These are phyloP conservation scores for Dicranocentrus wangi DNA, from an alignment of 2,888 invertebrate species.

Conservation along the genomic window DNA sequence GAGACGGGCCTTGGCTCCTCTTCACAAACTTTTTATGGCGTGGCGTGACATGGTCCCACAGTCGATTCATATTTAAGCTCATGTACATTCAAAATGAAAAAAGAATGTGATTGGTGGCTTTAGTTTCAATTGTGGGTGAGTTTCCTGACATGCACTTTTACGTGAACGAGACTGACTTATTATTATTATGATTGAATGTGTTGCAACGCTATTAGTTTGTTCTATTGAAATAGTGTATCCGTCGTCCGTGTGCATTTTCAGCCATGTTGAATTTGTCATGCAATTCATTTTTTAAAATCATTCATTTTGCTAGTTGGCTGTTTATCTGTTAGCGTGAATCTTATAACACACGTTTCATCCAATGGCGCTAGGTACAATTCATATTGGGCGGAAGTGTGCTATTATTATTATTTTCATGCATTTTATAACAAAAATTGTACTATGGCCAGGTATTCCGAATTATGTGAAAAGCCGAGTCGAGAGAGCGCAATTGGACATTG, in stretches of 20 bases:
- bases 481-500: too few relatives aligned
- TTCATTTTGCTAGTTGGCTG: background rate
- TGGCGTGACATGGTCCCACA: constrained; percentile 43
- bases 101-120: constrained; percentile 57
- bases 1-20: constrained; percentile 20
- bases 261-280: constrained; percentile 65
- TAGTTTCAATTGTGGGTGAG: constrained; percentile 54
- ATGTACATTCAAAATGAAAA: constrained; percentile 40
- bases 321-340: constrained; percentile 7
- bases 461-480: too few relatives aligned
- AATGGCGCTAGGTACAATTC: too few relatives aligned
- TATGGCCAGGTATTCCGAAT: too few relatives aligned
- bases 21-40: constrained; percentile 16
- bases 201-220: constrained; percentile 11
- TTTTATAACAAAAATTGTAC: too few relatives aligned
- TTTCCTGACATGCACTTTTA: constrained; percentile 59
- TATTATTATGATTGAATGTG: constrained; percentile 10
- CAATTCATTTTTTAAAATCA: constrained; percentile 51
- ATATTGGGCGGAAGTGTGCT: constrained; percentile 44
- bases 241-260: constrained; percentile 27
- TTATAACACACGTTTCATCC: too few relatives aligned
- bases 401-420: constrained; percentile 33
- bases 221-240: background rate
- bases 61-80: constrained; percentile 60
- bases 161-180: background rate